Conservation (phyloP, 2,797 vertebrate genomes). For the Furcifer pardalis region DNA sequence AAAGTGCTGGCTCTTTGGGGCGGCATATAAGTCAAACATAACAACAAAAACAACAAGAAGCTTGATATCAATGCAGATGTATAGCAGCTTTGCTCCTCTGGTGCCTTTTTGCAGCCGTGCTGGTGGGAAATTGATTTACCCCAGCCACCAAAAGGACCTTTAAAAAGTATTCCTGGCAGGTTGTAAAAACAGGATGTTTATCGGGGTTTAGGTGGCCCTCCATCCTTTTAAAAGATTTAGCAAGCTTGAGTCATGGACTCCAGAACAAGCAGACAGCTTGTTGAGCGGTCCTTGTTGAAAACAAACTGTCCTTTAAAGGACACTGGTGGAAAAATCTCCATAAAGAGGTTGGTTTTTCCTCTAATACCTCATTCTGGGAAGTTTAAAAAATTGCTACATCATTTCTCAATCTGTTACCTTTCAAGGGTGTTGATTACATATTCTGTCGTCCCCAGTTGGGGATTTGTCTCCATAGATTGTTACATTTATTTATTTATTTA, state of each 20-base stretch:
- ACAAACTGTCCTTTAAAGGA: slow-evolving; percentile 67
- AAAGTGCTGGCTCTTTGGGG: too few species aligned
- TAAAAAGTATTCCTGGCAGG: slow-evolving; percentile 27
- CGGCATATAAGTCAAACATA: too few species aligned
- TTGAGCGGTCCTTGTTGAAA: slow-evolving; percentile 52
- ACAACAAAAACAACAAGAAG: too few species aligned
- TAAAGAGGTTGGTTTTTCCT: slow-evolving; percentile 41
- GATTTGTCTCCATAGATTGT: too few species aligned
- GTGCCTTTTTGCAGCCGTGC: slow-evolving; percentile 31
- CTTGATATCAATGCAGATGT: slow-evolving; percentile 47
- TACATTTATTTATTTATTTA: too few species aligned
- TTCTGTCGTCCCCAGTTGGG: not conserved
- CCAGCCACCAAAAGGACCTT: slow-evolving; percentile 50
- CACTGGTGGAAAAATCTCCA: slow-evolving; percentile 53
- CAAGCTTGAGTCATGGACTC: slow-evolving; percentile 41
- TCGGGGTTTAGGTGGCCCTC: slow-evolving; percentile 61
- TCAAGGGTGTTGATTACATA: not conserved
- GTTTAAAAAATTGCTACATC: not conserved
- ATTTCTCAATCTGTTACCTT: too few species aligned
- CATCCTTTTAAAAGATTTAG: slow-evolving; percentile 65
- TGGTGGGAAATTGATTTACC: slow-evolving; percentile 62
- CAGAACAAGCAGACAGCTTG: slow-evolving; percentile 50
- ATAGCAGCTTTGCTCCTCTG: slow-evolving; percentile 10
- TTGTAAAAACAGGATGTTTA: slow-evolving; percentile 62
- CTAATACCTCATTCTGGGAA: not conserved